Conservation (phyloP, 1,140 invertebrate genomes). For the Glossosoma conforme region DNA sequence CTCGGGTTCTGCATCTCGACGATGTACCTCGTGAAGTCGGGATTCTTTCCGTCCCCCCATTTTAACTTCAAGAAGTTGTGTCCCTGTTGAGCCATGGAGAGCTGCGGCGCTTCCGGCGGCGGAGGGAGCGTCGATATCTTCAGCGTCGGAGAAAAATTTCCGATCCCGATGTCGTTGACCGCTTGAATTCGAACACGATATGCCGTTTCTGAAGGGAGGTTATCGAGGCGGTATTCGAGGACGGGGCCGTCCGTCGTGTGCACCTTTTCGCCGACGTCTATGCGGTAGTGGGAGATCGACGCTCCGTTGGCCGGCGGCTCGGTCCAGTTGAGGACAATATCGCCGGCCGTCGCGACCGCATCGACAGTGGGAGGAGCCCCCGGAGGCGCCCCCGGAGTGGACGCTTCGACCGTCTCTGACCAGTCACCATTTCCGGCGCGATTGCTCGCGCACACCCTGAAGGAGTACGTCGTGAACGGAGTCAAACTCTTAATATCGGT, state of each 20-base stretch:
- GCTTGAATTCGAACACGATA: conserved; percentile 74
- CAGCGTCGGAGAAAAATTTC: conserved; percentile 66
- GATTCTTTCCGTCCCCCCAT: conserved; percentile 68
- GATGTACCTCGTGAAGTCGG: conserved; percentile 68
- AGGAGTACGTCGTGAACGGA: conserved; percentile 74
- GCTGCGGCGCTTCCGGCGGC: conserved; percentile 68
- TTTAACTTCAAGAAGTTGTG: conserved; percentile 82
- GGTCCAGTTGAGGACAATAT: conserved; percentile 66
- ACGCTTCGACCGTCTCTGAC: conserved; percentile 59
- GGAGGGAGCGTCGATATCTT: conserved; percentile 67
- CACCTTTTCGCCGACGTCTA: conserved; percentile 64
- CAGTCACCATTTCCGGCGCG: conserved; percentile 67
- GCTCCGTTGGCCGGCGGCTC: conserved; percentile 66
- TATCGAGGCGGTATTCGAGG: conserved; percentile 49
- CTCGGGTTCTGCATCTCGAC: conserved; percentile 71
- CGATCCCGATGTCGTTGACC: conserved; percentile 75
- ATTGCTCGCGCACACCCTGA: conserved; percentile 74
- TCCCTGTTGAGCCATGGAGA: conserved; percentile 65
- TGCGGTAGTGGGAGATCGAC: conserved; percentile 68
- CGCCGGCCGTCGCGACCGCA: conserved; percentile 59
- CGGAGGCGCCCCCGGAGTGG: conserved; percentile 70
- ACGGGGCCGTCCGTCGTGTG: conserved; percentile 53
- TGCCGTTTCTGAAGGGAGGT: conserved; percentile 52
- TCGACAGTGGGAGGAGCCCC: conserved; percentile 58
- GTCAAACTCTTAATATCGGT: conserved; percentile 67